Evolutionary conservation across 2,888 invertebrate genomes (phyloP).

Genomic region (Agrotis segetum): DNA sequence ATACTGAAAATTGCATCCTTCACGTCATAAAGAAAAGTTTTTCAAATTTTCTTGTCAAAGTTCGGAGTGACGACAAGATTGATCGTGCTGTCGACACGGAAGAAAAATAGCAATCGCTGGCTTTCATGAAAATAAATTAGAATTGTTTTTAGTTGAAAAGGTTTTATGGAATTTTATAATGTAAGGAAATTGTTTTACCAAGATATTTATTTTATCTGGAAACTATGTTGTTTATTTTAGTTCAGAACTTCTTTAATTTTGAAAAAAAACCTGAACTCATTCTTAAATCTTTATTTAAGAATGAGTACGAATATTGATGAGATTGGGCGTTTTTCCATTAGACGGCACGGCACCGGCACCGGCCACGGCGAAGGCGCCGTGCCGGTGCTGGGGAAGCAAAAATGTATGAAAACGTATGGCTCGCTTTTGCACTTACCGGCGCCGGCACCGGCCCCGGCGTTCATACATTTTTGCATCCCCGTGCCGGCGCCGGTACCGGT

Average conservation of each 20-base stretch:
- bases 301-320: background rate
- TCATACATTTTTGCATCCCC: too few species aligned
- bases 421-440: too few species aligned
- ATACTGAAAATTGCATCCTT: constrained; percentile 72
- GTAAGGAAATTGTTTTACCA: background rate
- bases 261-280: background rate
- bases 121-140: constrained; percentile 35
- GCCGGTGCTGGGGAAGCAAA: too few species aligned
- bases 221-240: background rate
- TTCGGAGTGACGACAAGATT: constrained; percentile 74
- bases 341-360: too few species aligned
- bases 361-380: too few species aligned
- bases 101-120: constrained; percentile 55
- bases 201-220: background rate
- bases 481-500: too few species aligned
- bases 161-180: constrained; percentile 12
- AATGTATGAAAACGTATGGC: too few species aligned
- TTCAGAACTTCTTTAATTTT: background rate
- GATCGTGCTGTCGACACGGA: constrained; percentile 76
- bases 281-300: too few species aligned
- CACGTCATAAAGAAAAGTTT: constrained; percentile 71
- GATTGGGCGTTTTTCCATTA: too few species aligned
- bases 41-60: constrained; percentile 76
- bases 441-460: too few species aligned
- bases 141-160: constrained; percentile 26